A percentile compares a stretch with the other conserved stretches of the same genome.
phyloP scores from a whole-genome alignment of 2,797 vertebrate genomes.

The Rhincodon typus region DNA sequence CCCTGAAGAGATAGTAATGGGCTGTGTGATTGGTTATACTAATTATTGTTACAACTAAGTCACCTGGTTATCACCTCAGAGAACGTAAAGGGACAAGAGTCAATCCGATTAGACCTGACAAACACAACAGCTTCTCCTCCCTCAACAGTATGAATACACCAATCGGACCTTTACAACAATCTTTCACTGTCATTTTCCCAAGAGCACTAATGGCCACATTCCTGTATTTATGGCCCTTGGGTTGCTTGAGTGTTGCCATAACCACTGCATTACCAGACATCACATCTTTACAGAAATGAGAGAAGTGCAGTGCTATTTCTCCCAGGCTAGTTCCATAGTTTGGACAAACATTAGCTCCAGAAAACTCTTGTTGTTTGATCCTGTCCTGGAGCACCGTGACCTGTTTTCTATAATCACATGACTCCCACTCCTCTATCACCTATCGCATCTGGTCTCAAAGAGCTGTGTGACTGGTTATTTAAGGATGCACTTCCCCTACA shows the following conservation, averaged over 20 bases:
- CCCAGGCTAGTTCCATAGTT: neutral
- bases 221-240: too few relatives aligned
- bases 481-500: neutral
- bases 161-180: neutral
- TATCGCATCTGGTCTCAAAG: neutral
- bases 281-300: neutral
- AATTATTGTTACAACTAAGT: neutral
- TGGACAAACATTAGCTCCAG: neutral
- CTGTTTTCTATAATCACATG: neutral
- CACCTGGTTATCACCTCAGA: neutral
- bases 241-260: neutral
- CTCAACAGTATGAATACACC: neutral
- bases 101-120: neutral
- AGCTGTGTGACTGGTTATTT: neutral
- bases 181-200: neutral
- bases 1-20: neutral
- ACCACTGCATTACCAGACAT: neutral
- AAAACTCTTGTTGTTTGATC: neutral
- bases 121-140: neutral
- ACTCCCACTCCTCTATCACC: neutral
- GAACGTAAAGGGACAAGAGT: neutral
- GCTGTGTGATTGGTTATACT: neutral
- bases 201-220: neutral
- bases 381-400: neutral
- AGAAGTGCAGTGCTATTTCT: neutral